Conservation (phyloP, 1,140 invertebrate genomes). For the Tachypleus tridentatus region DNA sequence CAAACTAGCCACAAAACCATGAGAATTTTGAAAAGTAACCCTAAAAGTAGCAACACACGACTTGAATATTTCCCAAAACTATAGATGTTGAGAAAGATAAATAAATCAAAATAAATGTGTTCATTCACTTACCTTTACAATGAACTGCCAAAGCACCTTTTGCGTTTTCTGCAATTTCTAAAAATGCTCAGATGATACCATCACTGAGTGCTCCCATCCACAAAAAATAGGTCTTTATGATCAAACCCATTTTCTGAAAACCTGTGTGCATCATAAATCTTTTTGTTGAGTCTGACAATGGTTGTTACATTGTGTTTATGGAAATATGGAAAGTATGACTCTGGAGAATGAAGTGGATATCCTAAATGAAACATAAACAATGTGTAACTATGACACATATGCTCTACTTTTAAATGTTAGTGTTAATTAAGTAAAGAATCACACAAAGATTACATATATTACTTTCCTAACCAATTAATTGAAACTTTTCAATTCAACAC, state of each 20-base stretch:
- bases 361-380: constrained; percentile 38
- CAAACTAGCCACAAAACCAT: too few relatives aligned
- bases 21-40: too few relatives aligned
- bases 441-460: too few relatives aligned
- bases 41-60: too few relatives aligned
- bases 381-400: too few relatives aligned
- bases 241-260: constrained; percentile 88
- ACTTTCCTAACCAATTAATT: too few relatives aligned
- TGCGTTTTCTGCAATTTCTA: constrained; percentile 75
- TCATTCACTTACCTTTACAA: constrained; percentile 40
- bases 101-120: too few relatives aligned
- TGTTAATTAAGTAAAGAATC: too few relatives aligned
- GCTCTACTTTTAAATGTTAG: too few relatives aligned
- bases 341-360: constrained; percentile 88
- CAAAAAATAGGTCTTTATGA: constrained; percentile 92
- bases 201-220: constrained; percentile 92
- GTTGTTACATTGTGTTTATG: constrained; percentile 79
- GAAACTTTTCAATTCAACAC: too few relatives aligned
- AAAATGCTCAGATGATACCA: constrained; percentile 77
- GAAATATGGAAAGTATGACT: constrained; percentile 94
- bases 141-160: constrained; percentile 93
- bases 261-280: constrained; percentile 82
- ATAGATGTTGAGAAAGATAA: too few relatives aligned
- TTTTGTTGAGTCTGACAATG: constrained; percentile 86
- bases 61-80: too few relatives aligned